A percentile compares a stretch with the other conserved stretches of the same genome.
Evolutionary conservation across 2,113 vertebrate genomes (phyloP).

Genomic region (human): DNA sequence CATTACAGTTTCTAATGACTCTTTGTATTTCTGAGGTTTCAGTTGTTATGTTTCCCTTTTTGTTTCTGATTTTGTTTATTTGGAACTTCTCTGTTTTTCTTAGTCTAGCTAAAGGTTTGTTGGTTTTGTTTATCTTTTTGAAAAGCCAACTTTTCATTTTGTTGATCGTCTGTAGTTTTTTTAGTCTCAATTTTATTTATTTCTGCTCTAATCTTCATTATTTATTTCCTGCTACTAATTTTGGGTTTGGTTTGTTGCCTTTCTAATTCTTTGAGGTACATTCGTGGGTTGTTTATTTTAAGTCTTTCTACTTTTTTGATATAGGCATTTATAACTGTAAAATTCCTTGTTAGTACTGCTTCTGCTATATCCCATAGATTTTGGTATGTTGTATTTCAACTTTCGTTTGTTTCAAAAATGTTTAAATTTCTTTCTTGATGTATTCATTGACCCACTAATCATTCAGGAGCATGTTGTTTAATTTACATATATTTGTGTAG

Average conservation of each 20-base stretch:
- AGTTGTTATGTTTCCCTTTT: neutral
- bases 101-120: neutral
- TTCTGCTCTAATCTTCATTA: neutral
- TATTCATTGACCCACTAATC: neutral
- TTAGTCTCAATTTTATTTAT: neutral
- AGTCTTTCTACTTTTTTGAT: neutral
- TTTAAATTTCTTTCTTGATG: neutral
- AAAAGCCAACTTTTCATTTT: neutral
- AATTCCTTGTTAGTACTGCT: neutral
- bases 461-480: neutral
- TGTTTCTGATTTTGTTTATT: neutral
- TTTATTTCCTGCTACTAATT: neutral
- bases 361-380: neutral
- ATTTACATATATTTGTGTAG: neutral
- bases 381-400: neutral
- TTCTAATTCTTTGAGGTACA: neutral
- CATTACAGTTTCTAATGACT: neutral
- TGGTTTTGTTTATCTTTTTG: neutral
- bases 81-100: neutral
- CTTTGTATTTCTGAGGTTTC: neutral
- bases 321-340: neutral
- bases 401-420: neutral
- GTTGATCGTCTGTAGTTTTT: neutral
- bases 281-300: neutral
- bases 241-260: neutral